Conservation (phyloP, 2,888 invertebrate species). For the Melolontha melolontha region DNA sequence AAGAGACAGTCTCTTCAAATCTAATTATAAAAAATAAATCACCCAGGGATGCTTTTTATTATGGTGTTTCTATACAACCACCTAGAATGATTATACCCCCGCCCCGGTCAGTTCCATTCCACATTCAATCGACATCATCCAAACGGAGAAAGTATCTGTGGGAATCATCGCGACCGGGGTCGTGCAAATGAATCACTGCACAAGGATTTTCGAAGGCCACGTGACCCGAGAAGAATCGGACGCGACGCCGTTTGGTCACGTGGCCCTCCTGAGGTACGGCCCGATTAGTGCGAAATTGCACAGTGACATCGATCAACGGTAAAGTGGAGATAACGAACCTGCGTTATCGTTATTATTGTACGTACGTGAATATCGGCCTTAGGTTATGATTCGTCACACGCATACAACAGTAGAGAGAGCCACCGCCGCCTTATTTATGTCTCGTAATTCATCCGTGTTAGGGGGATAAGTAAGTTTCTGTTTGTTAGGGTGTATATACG, state of each 20-base stretch:
- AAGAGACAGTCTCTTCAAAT: constrained; percentile 52
- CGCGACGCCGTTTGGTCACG: constrained; percentile 59
- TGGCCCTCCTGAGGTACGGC: constrained; percentile 58
- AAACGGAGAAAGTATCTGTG: constrained; percentile 55
- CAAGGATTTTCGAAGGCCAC: constrained; percentile 59
- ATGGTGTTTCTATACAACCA: constrained; percentile 15
- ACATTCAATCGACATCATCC: constrained; percentile 27
- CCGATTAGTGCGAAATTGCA: constrained; percentile 59
- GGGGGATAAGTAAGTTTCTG: background rate
- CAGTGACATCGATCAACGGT: constrained; percentile 63
- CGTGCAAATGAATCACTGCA: constrained; percentile 63
- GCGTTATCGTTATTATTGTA: constrained; percentile 53
- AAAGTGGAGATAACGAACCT: constrained; percentile 61
- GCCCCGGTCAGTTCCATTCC: background rate
- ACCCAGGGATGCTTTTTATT: constrained; percentile 54
- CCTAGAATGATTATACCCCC: constrained; percentile 1
- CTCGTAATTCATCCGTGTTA: constrained; percentile 23
- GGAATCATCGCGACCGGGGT: constrained; percentile 58
- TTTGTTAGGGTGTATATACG: too few species aligned
- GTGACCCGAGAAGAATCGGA: constrained; percentile 54
- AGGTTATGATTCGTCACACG: constrained; percentile 35
- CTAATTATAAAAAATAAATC: constrained; percentile 64
- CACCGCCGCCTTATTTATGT: constrained; percentile 25
- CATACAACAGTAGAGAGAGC: constrained; percentile 5
- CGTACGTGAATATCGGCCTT: constrained; percentile 14